Conservation (phyloP, 92 coral and sea anemone genomes). For the Parazoanthus darwini region DNA sequence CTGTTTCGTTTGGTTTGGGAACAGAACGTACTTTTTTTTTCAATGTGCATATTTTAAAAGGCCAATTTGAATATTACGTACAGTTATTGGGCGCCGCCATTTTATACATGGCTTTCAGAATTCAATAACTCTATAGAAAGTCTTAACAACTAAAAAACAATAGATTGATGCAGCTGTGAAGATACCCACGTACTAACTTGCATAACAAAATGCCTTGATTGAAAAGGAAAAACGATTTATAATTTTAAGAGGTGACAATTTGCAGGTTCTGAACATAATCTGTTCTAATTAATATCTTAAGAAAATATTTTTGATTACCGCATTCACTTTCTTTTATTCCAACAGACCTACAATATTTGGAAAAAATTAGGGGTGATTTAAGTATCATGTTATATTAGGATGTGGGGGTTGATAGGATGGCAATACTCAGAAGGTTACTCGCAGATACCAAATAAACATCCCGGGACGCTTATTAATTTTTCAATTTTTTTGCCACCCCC, state of each 20-base stretch:
- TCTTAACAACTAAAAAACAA: conserved; percentile 1
- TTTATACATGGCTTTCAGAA: neutral
- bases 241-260: neutral
- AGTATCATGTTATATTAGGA: no score
- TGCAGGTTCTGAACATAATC: neutral
- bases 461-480: no score
- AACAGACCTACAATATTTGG: no score
- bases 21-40: no score
- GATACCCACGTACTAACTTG: neutral
- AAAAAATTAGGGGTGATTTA: no score
- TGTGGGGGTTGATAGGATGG: no score
- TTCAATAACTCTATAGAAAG: neutral
- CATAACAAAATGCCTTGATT: no score
- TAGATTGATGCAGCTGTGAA: conserved; percentile 8
- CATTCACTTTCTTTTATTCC: neutral
- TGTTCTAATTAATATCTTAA: neutral
- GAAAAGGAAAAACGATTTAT: no score
- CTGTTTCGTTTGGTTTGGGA: no score
- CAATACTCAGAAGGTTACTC: no score
- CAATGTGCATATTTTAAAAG: neutral
- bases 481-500: no score
- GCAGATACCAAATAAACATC: no score
- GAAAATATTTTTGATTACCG: neutral
- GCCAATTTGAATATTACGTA: neutral
- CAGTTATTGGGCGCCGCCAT: neutral